Base-by-base conservation (phyloP, 2,113 vertebrate species). In the Indri indri region DNA sequence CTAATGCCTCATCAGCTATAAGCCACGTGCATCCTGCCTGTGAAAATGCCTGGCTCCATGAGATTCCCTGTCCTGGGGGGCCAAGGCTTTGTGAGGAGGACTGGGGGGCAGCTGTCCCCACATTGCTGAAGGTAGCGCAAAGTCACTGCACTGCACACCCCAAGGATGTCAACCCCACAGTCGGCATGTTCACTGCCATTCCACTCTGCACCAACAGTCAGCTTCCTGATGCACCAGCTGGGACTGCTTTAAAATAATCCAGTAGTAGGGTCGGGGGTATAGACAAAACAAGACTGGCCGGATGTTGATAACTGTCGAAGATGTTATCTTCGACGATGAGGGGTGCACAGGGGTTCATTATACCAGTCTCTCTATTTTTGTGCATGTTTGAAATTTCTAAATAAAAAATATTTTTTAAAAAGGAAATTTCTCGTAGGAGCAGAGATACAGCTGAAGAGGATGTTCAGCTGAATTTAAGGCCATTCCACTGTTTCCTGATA, bases 21-120 rank as follows among this genome's bases (percentile, higher is more conserved):
- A 52, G 40, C 37, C 32, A 13, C 4, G 12, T 20, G 37, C 17
- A 30, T 79, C 59, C 81, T 59, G 42, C 2, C 2, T 0, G 0
- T 22, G 27, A 34, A 57, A 68, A 88, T 27, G 52, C 52, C 2
- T 32, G 77, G 77, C 22, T 40, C 34, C 0, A 0, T 23, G 9
- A 63, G 50, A 47, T 76, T 27, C 40, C 65, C 45, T 30, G 0
- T 23, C 17, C 37, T 6, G 22, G 52, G 5, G 16, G 17, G 6
- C 52, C 23, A 1, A 11, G 30, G 52, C 61, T 4, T 12, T 6
- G 9, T n/a, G 18, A 80, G 57, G 22, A 77, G 23, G 9, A 40
- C n/a, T 22, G 54, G 59, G 34, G 25, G 40, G 40, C 37, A 65
- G 22, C 40, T 91, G 81, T 25, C 52, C 22, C 50, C 3, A 1